These are phyloP conservation scores for Rousettus madagascariensis DNA, from an alignment of 2,797 vertebrate species.

Conservation along the genomic window DNA sequence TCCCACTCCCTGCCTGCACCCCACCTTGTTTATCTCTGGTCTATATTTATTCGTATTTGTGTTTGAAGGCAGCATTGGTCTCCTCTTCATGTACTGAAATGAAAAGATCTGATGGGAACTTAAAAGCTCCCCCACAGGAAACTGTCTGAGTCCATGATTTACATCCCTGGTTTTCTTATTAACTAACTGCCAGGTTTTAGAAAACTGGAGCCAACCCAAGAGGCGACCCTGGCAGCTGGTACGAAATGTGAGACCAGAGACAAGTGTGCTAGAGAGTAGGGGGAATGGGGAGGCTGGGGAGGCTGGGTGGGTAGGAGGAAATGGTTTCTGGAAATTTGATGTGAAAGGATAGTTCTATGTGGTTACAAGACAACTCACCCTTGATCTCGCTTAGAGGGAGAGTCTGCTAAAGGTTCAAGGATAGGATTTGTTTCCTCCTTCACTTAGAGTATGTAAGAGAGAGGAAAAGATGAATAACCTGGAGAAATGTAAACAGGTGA, in stretches of 20 bases:
- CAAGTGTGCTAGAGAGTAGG: background rate
- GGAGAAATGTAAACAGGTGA: slow-evolving; percentile 2
- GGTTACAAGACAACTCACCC: background rate
- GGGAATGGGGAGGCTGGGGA: background rate
- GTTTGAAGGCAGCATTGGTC: slow-evolving; percentile 47
- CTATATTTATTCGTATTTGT: background rate
- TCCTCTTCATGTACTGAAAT: slow-evolving; percentile 46
- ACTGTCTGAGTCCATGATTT: slow-evolving; percentile 64
- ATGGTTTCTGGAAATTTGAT: slow-evolving; percentile 58
- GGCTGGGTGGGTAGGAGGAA: slow-evolving; percentile 32
- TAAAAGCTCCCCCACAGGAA: slow-evolving; percentile 57
- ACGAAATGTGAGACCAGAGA: slow-evolving; percentile 21
- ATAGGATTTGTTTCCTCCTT: background rate
- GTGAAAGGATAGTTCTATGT: background rate
- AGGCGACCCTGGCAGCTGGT: slow-evolving; percentile 62
- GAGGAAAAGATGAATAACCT: background rate
- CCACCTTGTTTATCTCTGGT: background rate
- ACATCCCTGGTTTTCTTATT: slow-evolving; percentile 64
- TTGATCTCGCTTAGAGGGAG: background rate
- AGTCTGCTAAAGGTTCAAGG: background rate
- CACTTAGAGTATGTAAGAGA: background rate
- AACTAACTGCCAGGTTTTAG: slow-evolving; percentile 70
- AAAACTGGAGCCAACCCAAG: slow-evolving; percentile 60
- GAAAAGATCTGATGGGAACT: slow-evolving; percentile 61
- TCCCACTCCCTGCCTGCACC: background rate